Evolutionary conservation across 2,113 vertebrate species (phyloP), one percentile per base, ranked within the genome.

Genomic region (Theristicus caerulescens): DNA sequence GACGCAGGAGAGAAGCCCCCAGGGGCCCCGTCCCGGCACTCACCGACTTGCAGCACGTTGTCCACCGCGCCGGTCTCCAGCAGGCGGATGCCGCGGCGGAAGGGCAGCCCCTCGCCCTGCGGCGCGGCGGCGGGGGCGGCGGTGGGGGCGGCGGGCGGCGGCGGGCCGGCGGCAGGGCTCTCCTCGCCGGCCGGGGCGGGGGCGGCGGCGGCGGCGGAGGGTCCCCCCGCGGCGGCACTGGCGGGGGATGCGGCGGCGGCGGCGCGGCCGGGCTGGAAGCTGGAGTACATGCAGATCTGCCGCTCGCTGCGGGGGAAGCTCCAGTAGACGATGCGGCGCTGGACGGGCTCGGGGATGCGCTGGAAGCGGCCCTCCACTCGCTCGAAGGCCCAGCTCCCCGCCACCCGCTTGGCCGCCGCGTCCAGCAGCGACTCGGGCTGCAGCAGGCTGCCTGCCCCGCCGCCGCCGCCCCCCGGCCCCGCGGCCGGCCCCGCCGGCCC

Each of bases 11-110:
- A 81, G 42, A 78, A 62, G 67, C 78, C 67, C 58, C 64, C 54
- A 32, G 82, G 55, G 67, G 64, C 71, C 78, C 65, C 67, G 25
- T 87, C 65, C 47, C 72, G 72, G 72, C 95, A 99, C 99, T 99
- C 98, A 99, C 99, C 99, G 98, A 99, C 99, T 99, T 99, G 99
- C 96, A 99, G 98, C 93, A 99, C 99, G 98, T 99, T 99, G 96
- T 99, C 99, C 98, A 99, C 99, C 91, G 99, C 99, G 96, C 99
- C 99, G 91, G 98, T 99, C 98, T 99, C 99, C 92, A 99, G 98
- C 95, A 99, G 98, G 96, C 99, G 98, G 97, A 99, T 99, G 71
- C 99, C 99, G 85, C 99, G 98, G 94, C 99, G 99, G 96, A 99
- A 99, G 90, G 99, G 99, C 76, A 99, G 98, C 88, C 98, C 99